Percentiles rank a stretch among this genome's conserved stretches.
These are phyloP conservation scores for Tapirus indicus DNA, from an alignment of 2,797 vertebrate species.

Conservation along the genomic window DNA sequence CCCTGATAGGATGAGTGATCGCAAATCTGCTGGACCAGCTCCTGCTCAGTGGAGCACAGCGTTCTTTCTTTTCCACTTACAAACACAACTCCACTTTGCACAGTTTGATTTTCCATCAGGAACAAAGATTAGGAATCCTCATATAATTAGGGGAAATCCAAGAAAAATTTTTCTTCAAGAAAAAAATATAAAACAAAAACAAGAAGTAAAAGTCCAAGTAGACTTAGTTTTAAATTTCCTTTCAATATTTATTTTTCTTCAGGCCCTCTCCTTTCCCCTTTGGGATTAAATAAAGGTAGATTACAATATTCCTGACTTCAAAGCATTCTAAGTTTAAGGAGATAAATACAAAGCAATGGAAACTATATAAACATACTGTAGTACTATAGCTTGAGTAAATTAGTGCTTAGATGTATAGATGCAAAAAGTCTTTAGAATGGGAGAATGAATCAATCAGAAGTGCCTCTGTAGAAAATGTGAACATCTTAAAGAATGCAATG, in stretches of 20 bases:
- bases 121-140: conserved; percentile 14
- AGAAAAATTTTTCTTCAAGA: not conserved
- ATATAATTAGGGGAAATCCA: not conserved
- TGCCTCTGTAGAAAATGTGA: not conserved
- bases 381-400: not conserved
- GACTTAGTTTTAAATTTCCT: not conserved
- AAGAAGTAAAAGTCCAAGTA: not conserved
- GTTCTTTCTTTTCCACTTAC: conserved; percentile 10
- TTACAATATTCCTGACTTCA: not conserved
- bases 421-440: not conserved
- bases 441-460: not conserved
- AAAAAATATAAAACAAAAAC: not conserved
- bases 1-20: not conserved
- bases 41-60: not conserved
- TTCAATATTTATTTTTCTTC: not conserved
- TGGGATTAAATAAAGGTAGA: not conserved
- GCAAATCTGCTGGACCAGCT: not conserved
- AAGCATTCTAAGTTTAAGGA: not conserved
- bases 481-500: not conserved
- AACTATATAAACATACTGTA: not conserved
- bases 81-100: not conserved
- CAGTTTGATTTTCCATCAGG: conserved; percentile 34
- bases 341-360: not conserved
- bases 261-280: not conserved
- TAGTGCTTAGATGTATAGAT: not conserved